Percentiles rank a stretch among this genome's conserved stretches.
Evolutionary conservation across 2,888 invertebrate genomes (phyloP).

Genomic region (Biston stratarius): DNA sequence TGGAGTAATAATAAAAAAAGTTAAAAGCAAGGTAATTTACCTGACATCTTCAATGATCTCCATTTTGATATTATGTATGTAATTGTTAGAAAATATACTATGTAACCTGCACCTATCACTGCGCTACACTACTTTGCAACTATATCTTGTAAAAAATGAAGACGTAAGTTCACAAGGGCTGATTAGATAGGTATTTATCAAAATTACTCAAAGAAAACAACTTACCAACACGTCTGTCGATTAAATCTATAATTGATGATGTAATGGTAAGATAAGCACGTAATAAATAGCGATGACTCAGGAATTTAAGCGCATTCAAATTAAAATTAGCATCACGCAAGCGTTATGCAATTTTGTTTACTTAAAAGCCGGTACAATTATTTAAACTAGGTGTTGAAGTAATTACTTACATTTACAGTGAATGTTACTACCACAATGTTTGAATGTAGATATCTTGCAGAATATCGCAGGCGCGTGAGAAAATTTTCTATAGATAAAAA

Average conservation of each 20-base stretch:
- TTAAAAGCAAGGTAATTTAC: not conserved
- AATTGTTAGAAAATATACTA: constrained; percentile 4
- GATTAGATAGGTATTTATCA: constrained; percentile 28
- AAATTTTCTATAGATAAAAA: constrained; percentile 25
- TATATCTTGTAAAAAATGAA: not conserved
- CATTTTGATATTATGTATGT: constrained; percentile 11
- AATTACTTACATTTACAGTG: constrained; percentile 21
- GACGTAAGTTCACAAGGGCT: not conserved
- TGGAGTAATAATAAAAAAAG: too few species aligned
- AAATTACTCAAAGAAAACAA: constrained; percentile 16
- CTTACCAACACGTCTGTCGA: constrained; percentile 29
- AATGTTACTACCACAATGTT: constrained; percentile 21
- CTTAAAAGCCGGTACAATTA: constrained; percentile 17
- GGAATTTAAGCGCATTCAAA: constrained; percentile 17
- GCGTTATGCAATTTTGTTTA: constrained; percentile 30
- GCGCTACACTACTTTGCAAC: not conserved
- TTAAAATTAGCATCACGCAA: constrained; percentile 16
- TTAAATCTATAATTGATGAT: constrained; percentile 31
- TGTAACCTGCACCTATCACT: not conserved
- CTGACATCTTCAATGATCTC: constrained; percentile 21
- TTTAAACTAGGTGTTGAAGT: not conserved
- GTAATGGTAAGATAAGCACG: constrained; percentile 32
- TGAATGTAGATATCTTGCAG: constrained; percentile 26
- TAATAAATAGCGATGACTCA: constrained; percentile 36
- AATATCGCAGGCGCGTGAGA: constrained; percentile 33